Evolutionary conservation across 2,113 vertebrate species (phyloP), one percentile per base, ranked within the genome.

Genomic region (Calyptomena viridis): DNA sequence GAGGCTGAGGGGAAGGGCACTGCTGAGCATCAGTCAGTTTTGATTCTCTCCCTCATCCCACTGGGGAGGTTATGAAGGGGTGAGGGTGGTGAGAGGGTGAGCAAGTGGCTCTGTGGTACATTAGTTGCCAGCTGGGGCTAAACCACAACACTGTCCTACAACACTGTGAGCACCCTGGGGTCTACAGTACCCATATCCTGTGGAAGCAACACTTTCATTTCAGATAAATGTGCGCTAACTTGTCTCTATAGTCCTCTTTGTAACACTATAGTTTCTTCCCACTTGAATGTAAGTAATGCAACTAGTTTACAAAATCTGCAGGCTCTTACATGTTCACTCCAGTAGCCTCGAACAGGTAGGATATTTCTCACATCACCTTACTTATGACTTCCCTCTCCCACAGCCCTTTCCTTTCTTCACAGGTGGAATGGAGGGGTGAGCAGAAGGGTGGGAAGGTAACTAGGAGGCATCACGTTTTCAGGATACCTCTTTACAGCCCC

Each of bases 81-180:
- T 42, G 15, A 1, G 19, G 6, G 23, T 12, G 35, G 58, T 37
- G 20, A 1, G 18, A 17, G 20, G 12, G 12, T 18, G 31, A 46
- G 17, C 5, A 4, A 39, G 35, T 5, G 16, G 42, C 37, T 39
- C 40, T n/a, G 17, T 25, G 31, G 33, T 40, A 31, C 35, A 64
- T n/a, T 12, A 64, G 9, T 1, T 64, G 17, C 18, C 0, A 0
- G 9, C 21, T 4, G 1, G 22, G 35, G 15, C 53, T 66, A 88
- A 78, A 53, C 35, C 31, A 20, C 1, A 0, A 47, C n/a, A 18
- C 39, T 42, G 24, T 37, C 27, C 33, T n/a, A 37, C 24, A 72
- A 27, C n/a, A 73, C 46, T 2, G 4, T 23, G 31, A 87, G 35
- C 14, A 53, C 24, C 28, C 14, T 3, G 2, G 8, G 10, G n/a